These are phyloP conservation scores for Lasioglossum calceatum DNA, from an alignment of 2,888 invertebrate genomes.

Conservation along the genomic window DNA sequence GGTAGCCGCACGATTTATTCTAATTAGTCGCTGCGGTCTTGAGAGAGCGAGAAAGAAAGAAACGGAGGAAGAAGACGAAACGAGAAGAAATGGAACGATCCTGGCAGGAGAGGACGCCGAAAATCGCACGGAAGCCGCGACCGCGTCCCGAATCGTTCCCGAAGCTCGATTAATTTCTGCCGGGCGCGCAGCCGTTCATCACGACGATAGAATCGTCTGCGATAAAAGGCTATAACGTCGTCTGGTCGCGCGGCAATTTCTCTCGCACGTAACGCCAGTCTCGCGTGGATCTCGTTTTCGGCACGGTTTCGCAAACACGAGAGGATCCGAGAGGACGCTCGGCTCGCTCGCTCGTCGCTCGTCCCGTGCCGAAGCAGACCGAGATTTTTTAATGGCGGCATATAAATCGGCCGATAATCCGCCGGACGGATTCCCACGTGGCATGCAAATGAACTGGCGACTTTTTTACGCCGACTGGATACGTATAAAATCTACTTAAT, in stretches of 20 bases:
- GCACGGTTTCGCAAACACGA: constrained; percentile 36
- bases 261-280: constrained; percentile 24
- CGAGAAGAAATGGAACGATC: background rate
- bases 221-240: constrained; percentile 40
- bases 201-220: constrained; percentile 44
- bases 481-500: constrained; percentile 75
- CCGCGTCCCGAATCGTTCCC: constrained; percentile 10
- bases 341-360: background rate
- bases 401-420: constrained; percentile 78
- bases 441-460: constrained; percentile 76
- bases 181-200: constrained; percentile 3
- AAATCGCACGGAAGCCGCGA: background rate
- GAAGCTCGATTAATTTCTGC: constrained; percentile 35
- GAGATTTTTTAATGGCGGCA: constrained; percentile 67
- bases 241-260: constrained; percentile 34
- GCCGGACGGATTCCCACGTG: constrained; percentile 70
- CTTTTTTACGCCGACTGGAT: constrained; percentile 62
- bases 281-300: constrained; percentile 20
- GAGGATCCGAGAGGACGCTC: background rate
- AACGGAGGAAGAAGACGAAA: background rate
- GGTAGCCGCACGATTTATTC: constrained; percentile 24
- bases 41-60: background rate
- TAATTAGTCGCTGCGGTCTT: constrained; percentile 15
- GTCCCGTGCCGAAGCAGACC: constrained; percentile 19
- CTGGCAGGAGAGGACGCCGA: background rate